A percentile compares a stretch with the other conserved stretches of the same genome.
Conservation (phyloP, 1,140 invertebrate species). For the Lucilia cuprina region DNA sequence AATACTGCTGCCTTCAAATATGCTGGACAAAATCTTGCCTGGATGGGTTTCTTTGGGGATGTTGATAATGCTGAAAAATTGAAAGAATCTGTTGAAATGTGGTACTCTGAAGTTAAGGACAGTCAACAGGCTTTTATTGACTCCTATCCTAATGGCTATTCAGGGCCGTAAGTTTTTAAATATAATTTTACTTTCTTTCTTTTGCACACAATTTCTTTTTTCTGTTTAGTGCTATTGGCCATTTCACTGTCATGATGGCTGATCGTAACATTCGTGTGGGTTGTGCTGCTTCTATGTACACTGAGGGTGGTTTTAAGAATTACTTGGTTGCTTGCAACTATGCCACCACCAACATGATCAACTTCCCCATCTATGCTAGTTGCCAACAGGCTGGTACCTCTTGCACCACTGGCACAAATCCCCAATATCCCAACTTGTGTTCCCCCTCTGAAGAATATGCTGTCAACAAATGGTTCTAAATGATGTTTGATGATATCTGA, state of each 20-base stretch:
- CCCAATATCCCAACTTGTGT: slow-evolving; percentile 48
- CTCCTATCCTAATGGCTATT: slow-evolving; percentile 5
- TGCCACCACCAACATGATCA: slow-evolving; percentile 50
- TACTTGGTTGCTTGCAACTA: slow-evolving; percentile 54
- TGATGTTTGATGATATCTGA: too few species aligned
- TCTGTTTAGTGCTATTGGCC: slow-evolving; percentile 46
- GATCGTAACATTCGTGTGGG: slow-evolving; percentile 53
- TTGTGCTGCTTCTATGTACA: slow-evolving; percentile 45
- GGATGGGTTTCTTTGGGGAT: slow-evolving; percentile 45
- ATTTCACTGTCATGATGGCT: slow-evolving; percentile 54
- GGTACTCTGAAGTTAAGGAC: slow-evolving; percentile 38
- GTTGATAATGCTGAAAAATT: background rate
- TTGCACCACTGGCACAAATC: slow-evolving; percentile 52
- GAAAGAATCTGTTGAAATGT: slow-evolving; percentile 24
- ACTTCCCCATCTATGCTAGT: slow-evolving; percentile 48
- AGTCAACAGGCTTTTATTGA: background rate
- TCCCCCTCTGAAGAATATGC: slow-evolving; percentile 47
- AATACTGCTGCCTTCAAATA: slow-evolving; percentile 51
- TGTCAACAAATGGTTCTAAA: too few species aligned
- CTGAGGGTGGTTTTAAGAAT: slow-evolving; percentile 41
- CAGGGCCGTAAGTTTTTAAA: slow-evolving; percentile 22
- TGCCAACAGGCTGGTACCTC: slow-evolving; percentile 44
- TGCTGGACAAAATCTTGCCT: slow-evolving; percentile 57
- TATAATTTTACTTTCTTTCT: background rate
- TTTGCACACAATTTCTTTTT: background rate